Conservation (phyloP, 2,797 vertebrate species). For the Sebastes nivosus region DNA sequence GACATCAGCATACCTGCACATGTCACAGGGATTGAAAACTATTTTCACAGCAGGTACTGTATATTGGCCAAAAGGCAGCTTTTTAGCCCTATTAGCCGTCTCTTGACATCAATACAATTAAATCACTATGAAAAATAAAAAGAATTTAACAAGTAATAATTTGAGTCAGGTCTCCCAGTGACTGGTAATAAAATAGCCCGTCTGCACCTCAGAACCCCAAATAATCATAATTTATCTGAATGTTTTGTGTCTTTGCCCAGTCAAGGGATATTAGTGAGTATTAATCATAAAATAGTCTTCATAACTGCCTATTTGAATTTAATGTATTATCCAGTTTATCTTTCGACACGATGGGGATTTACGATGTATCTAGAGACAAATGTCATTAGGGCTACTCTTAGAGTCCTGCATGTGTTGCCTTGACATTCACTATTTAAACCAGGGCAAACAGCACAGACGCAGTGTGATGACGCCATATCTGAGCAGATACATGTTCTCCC, state of each 20-base stretch:
- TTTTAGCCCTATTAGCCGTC: background rate
- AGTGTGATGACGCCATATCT: background rate
- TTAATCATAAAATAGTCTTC: background rate
- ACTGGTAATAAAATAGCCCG: background rate
- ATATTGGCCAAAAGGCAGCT: background rate
- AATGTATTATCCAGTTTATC: background rate
- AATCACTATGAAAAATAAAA: background rate
- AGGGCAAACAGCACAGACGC: constrained; percentile 3
- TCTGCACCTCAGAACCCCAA: background rate
- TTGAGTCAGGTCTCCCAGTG: background rate
- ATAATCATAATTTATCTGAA: background rate
- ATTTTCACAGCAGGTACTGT: background rate
- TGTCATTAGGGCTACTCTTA: background rate
- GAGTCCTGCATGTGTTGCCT: background rate
- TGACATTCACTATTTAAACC: constrained; percentile 6
- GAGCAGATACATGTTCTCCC: constrained; percentile 6
- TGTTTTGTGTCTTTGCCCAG: background rate
- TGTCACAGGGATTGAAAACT: background rate
- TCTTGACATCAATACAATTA: background rate
- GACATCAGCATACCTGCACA: background rate
- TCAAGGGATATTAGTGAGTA: background rate
- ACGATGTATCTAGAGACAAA: background rate
- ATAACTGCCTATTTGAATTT: background rate
- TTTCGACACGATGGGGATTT: background rate
- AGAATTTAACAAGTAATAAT: background rate